Base-by-base conservation (phyloP, 2,113 vertebrate genomes). In the Excalfactoria chinensis region DNA sequence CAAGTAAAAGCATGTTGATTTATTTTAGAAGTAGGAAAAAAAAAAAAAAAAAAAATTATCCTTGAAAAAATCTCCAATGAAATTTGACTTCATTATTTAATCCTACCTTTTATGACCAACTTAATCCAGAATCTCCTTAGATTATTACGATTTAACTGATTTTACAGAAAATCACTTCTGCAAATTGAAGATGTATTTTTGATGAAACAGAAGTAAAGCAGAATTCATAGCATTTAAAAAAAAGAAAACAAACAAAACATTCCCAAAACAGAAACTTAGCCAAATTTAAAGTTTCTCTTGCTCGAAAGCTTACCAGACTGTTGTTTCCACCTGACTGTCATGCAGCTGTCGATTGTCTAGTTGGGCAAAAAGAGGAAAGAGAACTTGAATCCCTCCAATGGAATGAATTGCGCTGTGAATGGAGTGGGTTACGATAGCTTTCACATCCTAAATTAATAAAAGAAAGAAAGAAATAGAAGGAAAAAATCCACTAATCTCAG, bases 351-450 rank as follows among this genome's bases (percentile, higher is more conserved):
- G 97, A 97, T 98, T 99, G 96, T 99, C 99, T 96, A 99, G 95
- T 95, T 99, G 99, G 67, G 98, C 98, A 95, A 99, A 99, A 66
- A 99, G 99, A 41, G 99, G 99, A 84, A 99, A 99, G 88, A 99
- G 98, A 76, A 99, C 99, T 98, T 99, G 99, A 95, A 99, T 99
- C 23, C 99, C 99, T 88, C 99, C 99, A 13, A 99, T 98, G 58
- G 99, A 99, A 97, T 99, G 99, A 97, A 99, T 98, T 87, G 99
- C 99, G 7, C 99, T 99, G 96, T 99, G 99, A 96, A 99, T 99
- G 87, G 99, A 99, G 98, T 99, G 98, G 34, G 99, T 99, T 90
- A 99, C 98, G 34, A 99, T 99, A 94, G 99, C 99, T 97, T 99
- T 99, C 96, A 99, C 99, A 88, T 99, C 99, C 99, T 99, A 96